phyloP scores from a whole-genome alignment of 1,140 invertebrate genomes.

The Drosophila leontia region DNA sequence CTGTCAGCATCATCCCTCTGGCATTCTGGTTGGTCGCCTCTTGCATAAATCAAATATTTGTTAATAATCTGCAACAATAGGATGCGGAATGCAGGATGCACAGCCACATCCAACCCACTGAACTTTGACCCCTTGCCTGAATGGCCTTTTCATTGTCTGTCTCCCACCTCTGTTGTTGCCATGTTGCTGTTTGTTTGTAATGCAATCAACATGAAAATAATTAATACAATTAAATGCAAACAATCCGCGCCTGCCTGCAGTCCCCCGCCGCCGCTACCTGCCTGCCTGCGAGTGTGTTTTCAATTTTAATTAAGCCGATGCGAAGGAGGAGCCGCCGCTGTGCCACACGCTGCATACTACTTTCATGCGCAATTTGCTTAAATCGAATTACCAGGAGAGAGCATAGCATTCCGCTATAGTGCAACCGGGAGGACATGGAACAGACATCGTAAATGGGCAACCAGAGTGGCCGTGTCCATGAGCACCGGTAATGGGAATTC shows the following conservation, averaged over 20 bases:
- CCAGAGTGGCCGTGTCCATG: constrained; percentile 12
- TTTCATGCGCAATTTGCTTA: constrained; percentile 70
- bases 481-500: constrained; percentile 24
- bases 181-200: constrained; percentile 45
- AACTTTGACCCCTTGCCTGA: constrained; percentile 17
- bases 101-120: neutral
- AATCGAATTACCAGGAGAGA: constrained; percentile 66
- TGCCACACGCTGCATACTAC: constrained; percentile 58
- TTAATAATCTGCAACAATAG: constrained; percentile 45
- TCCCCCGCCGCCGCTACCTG: neutral
- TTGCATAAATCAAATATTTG: constrained; percentile 73
- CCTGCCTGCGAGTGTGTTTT: constrained; percentile 15
- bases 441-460: neutral
- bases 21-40: constrained; percentile 27
- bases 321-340: constrained; percentile 4
- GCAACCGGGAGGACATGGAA: constrained; percentile 8
- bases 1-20: neutral
- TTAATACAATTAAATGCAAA: constrained; percentile 77
- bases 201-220: constrained; percentile 80
- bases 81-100: constrained; percentile 5
- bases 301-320: constrained; percentile 70
- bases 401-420: constrained; percentile 25
- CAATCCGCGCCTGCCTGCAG: constrained; percentile 23
- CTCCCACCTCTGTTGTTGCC: neutral
- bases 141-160: constrained; percentile 36